Evolutionary conservation across 92 coral and sea anemone species (phyloP), one percentile per base, ranked within the genome.

Genomic region (Epizoanthus ramosus): DNA sequence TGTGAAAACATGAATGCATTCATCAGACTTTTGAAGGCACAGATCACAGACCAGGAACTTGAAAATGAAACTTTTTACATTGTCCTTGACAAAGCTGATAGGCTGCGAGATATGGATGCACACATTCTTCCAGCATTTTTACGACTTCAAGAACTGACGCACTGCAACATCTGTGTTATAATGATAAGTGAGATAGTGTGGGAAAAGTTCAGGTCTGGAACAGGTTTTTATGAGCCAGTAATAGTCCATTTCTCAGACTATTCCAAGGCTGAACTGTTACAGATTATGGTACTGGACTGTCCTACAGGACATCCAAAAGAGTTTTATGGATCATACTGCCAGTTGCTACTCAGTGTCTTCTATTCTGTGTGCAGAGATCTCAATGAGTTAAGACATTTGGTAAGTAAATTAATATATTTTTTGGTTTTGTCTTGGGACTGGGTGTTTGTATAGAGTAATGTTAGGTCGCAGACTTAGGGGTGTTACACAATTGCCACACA

Each of bases 1-100:
- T 96, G 99, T 75, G 99, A 96, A 74, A 93, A 89, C 81, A 90
- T 96, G 98, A 95, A 91, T 57, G 95, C 95, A 64, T 96, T 96
- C 53, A 79, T 92, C 54, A 88, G 92, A n/a, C 93, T 89, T 52
- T 83, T 94, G 22, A 90, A 87, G 67, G 85, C 82, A 5, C 33
- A 31, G 13, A 80, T 94, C 39, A 50, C 76, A 45, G 85, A 81
- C 16, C 83, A 83, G 47, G 60, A 86, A 8, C 84, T 88, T 15
- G 77, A 60, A 4, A 87, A 83, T 18, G 92, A 94, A 84, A 96
- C 98, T 14, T 83, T 92, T 61, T 96, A 88, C 80, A 94, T 96
- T 61, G 82, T 92, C 43, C 75, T 96, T 18, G 99, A 96, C 90
- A 96, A 94, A 71, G 95, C 98, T 68, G 99, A 96, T 73, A 82